These are phyloP conservation scores for Siniperca undulata DNA, from an alignment of 2,797 vertebrate genomes.

Conservation along the genomic window DNA sequence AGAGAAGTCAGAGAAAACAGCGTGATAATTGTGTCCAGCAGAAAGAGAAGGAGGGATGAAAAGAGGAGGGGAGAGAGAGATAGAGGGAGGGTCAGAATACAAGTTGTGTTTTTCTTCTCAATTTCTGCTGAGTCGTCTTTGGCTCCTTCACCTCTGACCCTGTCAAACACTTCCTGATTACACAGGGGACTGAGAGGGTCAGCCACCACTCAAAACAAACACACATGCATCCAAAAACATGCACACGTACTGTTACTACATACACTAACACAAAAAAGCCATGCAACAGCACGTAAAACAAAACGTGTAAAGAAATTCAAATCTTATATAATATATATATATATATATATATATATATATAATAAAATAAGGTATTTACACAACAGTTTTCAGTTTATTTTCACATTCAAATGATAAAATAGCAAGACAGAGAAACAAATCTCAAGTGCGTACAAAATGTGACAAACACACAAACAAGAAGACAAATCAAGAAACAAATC, in stretches of 20 bases:
- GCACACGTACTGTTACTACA: background rate
- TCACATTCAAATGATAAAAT: background rate
- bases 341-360: too few species aligned
- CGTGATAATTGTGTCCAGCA: conserved; percentile 18
- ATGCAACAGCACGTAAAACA: background rate
- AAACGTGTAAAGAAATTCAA: background rate
- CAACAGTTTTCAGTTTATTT: background rate
- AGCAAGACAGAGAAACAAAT: background rate
- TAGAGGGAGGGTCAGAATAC: background rate
- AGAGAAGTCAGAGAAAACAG: conserved; percentile 38
- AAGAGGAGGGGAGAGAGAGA: background rate
- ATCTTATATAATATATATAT: background rate
- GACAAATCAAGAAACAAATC: conserved; percentile 10
- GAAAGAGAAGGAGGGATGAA: conserved; percentile 17
- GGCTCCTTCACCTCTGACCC: conserved; percentile 64
- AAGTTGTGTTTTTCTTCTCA: conserved; percentile 48
- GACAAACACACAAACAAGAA: conserved; percentile 19
- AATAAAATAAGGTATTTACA: background rate
- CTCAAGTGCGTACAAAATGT: background rate
- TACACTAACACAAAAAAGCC: background rate
- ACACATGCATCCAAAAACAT: background rate
- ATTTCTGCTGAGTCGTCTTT: conserved; percentile 66
- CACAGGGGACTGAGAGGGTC: conserved; percentile 18
- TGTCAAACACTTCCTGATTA: conserved; percentile 44
- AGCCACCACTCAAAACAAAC: conserved; percentile 10